A percentile compares a stretch with the other conserved stretches of the same genome.
These are phyloP conservation scores for Psophia crepitans DNA, from an alignment of 2,113 vertebrate genomes.

Conservation along the genomic window DNA sequence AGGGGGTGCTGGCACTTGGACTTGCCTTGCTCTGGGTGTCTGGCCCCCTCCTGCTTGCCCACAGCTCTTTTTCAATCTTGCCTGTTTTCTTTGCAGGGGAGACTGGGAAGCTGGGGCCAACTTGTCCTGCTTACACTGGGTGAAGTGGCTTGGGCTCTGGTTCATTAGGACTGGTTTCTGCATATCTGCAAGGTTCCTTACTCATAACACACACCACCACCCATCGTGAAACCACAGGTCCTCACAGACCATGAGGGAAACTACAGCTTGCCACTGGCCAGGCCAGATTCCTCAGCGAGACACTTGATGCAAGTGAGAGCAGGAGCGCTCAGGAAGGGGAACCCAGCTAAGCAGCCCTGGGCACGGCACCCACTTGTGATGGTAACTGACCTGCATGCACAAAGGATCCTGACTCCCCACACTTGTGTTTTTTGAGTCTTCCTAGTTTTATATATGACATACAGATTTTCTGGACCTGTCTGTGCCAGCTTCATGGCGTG, in stretches of 20 bases:
- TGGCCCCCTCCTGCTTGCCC: neutral
- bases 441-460: neutral
- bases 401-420: neutral
- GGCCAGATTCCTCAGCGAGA: neutral
- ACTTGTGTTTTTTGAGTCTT: neutral
- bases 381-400: neutral
- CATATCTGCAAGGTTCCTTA: neutral
- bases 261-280: neutral
- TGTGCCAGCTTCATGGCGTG: neutral
- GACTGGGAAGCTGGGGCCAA: neutral
- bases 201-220: neutral
- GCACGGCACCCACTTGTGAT: rapidly evolving
- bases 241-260: neutral
- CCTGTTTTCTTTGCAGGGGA: neutral
- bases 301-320: neutral
- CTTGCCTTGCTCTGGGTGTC: neutral
- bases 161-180: constrained; percentile 2
- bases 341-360: neutral
- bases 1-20: neutral
- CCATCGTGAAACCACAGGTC: neutral
- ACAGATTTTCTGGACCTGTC: neutral
- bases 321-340: neutral
- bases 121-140: neutral
- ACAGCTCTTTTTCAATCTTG: neutral
- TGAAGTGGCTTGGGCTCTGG: neutral